Base-by-base conservation (phyloP, 2,888 invertebrate genomes). In the Piscicola geometra region DNA sequence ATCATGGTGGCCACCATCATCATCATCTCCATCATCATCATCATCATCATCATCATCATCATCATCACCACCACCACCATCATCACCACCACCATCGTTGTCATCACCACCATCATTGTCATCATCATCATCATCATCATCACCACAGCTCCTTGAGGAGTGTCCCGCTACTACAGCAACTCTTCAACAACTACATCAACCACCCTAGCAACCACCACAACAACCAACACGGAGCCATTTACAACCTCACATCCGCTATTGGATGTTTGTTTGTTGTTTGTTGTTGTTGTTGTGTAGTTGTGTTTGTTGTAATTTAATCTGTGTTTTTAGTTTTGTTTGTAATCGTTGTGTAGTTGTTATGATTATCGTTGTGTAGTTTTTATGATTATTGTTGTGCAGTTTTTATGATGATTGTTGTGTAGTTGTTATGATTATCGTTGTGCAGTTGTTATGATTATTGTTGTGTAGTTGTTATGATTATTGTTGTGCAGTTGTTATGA, bases 21-120 rank as follows among this genome's bases (percentile, higher is more conserved):
- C 67, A 69, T 75, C 69, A 75, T 75, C 69, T 68, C 36, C 74
- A 67, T 36, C 69, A 50, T 69, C 68, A 74, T 74, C 67, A 25
- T 73, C 73, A 64, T 2, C 60, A 64, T 73, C 73, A 64, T 73
- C 2, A 73, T 73, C 73, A 64, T 64, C 73, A 73, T 64, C 64
- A 64, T 64, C 64, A 73, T 64, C 52, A 71, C 47, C 50, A 28
- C 52, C 71, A 50, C 2, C 71, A 25, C n/a, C 21, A 50, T n/a
- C n/a, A n/a, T n/a, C n/a, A n/a, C n/a, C n/a, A n/a, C n/a, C n/a
- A n/a, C n/a, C n/a, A n/a, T n/a, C n/a, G n/a, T n/a, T n/a, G n/a
- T n/a, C n/a, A n/a, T n/a, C n/a, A n/a, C n/a, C n/a, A n/a, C n/a
- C n/a, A n/a, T n/a, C n/a, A n/a, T n/a, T n/a, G n/a, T n/a, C n/a